Evolutionary conservation across 1,140 invertebrate species (phyloP).

Genomic region (Lepidotrigona ventralis): DNA sequence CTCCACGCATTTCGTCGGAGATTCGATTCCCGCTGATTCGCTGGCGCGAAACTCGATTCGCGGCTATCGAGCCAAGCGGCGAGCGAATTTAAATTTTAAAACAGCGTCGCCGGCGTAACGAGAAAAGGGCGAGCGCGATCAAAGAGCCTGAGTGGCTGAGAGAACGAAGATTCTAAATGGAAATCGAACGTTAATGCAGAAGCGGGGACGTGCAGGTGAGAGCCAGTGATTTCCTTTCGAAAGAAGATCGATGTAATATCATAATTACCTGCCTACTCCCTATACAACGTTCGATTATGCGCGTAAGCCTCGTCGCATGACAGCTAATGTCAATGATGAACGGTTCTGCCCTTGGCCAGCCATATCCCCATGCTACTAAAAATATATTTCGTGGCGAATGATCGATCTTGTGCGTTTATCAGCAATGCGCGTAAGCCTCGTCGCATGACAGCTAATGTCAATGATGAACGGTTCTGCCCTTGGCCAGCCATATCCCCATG

Average conservation of each 20-base stretch:
- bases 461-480: slow-evolving; percentile 16
- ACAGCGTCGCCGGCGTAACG: neutral
- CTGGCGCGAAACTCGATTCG: neutral
- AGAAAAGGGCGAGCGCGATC: neutral
- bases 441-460: slow-evolving; percentile 10
- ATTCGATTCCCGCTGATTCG: neutral
- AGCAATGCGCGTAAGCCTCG: neutral
- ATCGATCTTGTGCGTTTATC: neutral
- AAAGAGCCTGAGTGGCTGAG: neutral
- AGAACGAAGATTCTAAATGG: neutral
- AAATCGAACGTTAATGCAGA: slow-evolving; percentile 1
- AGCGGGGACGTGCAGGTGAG: neutral
- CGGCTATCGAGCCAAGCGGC: neutral
- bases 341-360: neutral
- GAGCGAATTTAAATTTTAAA: neutral
- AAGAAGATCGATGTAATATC: neutral
- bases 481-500: neutral
- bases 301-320: neutral
- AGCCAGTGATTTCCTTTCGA: neutral
- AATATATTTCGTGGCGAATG: neutral
- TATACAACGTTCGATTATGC: slow-evolving; percentile 7
- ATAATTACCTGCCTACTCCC: neutral
- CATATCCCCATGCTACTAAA: neutral
- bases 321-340: slow-evolving; percentile 28
- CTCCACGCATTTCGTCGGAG: neutral